A percentile compares a stretch with the other conserved stretches of the same genome.
These are phyloP conservation scores for Enteromius anoplus DNA, from an alignment of 2,797 vertebrate species.

Conservation along the genomic window DNA sequence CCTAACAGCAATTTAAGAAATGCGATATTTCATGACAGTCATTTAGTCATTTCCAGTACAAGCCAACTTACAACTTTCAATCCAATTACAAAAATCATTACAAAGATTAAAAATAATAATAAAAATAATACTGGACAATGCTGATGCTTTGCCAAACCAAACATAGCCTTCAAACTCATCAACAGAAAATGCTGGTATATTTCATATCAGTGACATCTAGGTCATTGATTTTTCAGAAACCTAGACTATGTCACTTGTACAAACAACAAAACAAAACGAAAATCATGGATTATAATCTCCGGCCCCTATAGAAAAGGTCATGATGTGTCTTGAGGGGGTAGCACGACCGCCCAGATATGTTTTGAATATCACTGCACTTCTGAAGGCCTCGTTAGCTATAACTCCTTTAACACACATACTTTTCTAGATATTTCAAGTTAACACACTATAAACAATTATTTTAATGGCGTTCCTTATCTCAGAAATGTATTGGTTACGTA, in stretches of 20 bases:
- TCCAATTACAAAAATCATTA: not conserved
- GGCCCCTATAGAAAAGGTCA: not conserved
- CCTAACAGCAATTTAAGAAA: not conserved
- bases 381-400: constrained; percentile 12
- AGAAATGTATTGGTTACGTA: too few species aligned
- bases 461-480: too few species aligned
- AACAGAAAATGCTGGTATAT: not conserved
- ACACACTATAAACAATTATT: not conserved
- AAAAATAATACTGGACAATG: not conserved
- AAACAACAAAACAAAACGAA: not conserved
- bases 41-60: not conserved
- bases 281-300: constrained; percentile 15
- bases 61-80: not conserved
- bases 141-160: not conserved
- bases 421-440: not conserved
- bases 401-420: not conserved
- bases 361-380: constrained; percentile 29
- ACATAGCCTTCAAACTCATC: not conserved
- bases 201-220: not conserved
- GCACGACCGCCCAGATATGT: not conserved
- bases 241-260: not conserved
- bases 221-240: not conserved
- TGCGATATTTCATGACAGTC: not conserved
- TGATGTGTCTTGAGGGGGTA: constrained; percentile 1
- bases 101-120: not conserved